These are phyloP conservation scores for Manis crassicaudata DNA, from an alignment of 2,797 vertebrate genomes.

Conservation along the genomic window DNA sequence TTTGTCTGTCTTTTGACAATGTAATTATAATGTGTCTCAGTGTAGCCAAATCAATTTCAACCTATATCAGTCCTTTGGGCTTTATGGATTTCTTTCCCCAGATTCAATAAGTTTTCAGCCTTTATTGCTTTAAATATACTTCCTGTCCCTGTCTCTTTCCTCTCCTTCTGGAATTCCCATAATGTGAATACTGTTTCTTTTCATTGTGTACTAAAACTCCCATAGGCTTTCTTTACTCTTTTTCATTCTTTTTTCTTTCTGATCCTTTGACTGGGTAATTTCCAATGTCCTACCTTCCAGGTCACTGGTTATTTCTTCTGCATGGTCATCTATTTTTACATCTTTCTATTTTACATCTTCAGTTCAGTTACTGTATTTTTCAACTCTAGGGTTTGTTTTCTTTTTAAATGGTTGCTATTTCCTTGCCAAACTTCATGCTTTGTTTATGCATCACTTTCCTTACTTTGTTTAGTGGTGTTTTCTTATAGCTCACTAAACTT, in stretches of 20 bases:
- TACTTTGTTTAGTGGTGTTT: not conserved
- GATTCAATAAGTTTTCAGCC: not conserved
- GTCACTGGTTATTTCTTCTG: not conserved
- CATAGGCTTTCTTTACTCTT: not conserved
- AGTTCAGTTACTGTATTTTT: not conserved
- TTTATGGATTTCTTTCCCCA: not conserved
- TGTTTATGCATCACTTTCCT: not conserved
- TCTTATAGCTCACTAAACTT: not conserved
- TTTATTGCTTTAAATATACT: not conserved
- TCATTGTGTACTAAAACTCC: not conserved
- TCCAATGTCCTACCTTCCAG: not conserved
- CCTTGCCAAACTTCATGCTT: not conserved
- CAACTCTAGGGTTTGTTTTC: not conserved
- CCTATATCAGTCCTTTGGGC: not conserved
- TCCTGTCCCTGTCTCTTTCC: not conserved
- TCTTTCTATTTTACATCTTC: not conserved
- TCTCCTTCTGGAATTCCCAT: not conserved
- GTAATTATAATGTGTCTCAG: not conserved
- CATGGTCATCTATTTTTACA: not conserved
- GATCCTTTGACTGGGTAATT: not conserved
- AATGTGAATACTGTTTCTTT: not conserved
- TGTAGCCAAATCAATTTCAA: not conserved
- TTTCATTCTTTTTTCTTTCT: not conserved
- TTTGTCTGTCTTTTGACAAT: not conserved
- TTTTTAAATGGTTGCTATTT: not conserved